A percentile compares a stretch with the other conserved stretches of the same genome.
These are phyloP conservation scores for Carollia perspicillata DNA, from an alignment of 2,113 vertebrate genomes.

Conservation along the genomic window DNA sequence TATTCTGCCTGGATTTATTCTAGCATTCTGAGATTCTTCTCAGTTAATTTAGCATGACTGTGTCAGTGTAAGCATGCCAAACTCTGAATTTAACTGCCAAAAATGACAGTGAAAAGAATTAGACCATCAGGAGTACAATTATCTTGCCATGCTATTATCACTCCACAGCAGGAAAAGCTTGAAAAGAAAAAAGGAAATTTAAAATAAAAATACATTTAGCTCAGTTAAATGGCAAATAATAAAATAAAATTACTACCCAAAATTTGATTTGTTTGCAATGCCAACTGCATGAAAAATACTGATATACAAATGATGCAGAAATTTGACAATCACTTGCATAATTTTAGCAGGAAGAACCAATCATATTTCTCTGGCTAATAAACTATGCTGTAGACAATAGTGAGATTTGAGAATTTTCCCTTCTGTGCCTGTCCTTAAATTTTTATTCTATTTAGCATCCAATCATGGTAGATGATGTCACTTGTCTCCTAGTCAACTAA, in stretches of 20 bases:
- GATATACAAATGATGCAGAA: background rate
- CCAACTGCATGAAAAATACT: constrained; percentile 24
- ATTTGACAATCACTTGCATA: background rate
- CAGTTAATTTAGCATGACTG: constrained; percentile 54
- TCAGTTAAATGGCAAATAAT: constrained; percentile 22
- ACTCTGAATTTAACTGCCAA: constrained; percentile 48
- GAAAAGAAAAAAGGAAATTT: background rate
- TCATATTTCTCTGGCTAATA: background rate
- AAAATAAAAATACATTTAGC: constrained; percentile 35
- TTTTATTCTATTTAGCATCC: background rate
- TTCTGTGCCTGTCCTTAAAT: background rate
- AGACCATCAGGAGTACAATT: constrained; percentile 52
- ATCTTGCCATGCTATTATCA: constrained; percentile 43
- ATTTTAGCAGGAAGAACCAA: background rate
- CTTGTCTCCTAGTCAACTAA: background rate
- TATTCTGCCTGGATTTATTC: constrained; percentile 33
- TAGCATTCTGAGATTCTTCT: constrained; percentile 47
- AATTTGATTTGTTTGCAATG: background rate
- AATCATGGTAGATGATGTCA: background rate
- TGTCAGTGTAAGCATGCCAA: constrained; percentile 30
- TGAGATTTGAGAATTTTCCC: background rate
- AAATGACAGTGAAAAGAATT: constrained; percentile 52
- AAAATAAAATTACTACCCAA: background rate
- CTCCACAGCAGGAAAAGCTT: constrained; percentile 1
- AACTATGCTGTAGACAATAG: background rate